Percentiles rank a stretch among this genome's conserved stretches.
These are phyloP conservation scores for Ophiothrix spiculata DNA, from an alignment of 35 echinoderm and acorn worm species.

Conservation along the genomic window DNA sequence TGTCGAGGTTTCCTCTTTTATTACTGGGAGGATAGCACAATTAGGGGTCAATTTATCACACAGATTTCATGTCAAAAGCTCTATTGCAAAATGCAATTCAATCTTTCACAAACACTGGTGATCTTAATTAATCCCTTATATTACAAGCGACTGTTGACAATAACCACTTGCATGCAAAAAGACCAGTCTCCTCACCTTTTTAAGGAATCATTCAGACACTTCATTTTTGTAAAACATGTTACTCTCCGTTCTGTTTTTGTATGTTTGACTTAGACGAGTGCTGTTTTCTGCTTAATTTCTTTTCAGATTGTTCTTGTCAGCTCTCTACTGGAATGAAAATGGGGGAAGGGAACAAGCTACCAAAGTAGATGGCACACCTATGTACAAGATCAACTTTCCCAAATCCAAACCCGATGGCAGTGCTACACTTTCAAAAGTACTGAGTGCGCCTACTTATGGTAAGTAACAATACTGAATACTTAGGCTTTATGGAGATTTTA, in stretches of 20 bases:
- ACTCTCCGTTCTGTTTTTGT: no score
- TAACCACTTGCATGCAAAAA: not conserved
- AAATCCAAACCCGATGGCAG: not conserved
- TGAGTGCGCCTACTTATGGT: not conserved
- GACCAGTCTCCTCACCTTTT: not conserved
- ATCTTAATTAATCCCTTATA: not conserved
- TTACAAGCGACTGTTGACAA: not conserved
- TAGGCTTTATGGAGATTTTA: no score
- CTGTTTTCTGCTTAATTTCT: not conserved
- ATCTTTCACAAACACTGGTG: no score
- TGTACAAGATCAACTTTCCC: not conserved
- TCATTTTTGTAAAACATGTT: no score
- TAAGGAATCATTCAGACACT: no score
- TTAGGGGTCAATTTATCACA: no score
- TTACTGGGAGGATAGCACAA: not conserved
- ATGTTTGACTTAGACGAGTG: no score
- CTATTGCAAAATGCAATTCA: no score
- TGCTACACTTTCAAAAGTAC: not conserved
- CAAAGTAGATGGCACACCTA: not conserved
- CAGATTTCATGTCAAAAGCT: not conserved
- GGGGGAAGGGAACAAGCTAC: not conserved
- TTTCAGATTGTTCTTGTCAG: not conserved
- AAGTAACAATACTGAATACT: no score
- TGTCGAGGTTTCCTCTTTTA: not conserved
- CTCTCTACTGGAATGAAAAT: constrained; percentile 7